Evolutionary conservation across 2,888 invertebrate species (phyloP), one percentile per base, ranked within the genome.

Genomic region (Tortricodes alternella): DNA sequence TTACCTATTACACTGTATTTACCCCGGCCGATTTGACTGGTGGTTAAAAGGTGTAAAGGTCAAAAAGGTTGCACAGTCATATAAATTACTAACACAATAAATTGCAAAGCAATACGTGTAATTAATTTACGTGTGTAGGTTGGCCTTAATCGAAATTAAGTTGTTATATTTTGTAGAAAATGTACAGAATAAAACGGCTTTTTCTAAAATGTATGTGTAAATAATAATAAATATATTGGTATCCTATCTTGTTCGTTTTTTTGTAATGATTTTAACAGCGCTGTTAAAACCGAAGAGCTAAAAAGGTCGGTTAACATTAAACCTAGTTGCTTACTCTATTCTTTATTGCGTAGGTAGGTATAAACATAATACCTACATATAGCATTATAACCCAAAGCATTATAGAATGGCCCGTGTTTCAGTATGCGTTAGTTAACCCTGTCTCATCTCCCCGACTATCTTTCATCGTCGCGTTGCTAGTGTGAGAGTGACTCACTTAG

Each of bases 121-220:
- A 57, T 61, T 52, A 61, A 63, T 65, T 66, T 27, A 18, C 5
- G 61, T 74, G 67, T 69, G 63, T 65, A 68, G 66, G 68, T 80
- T 78, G 76, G 80, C 82, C 80, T 83, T 83, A 80, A 69, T 78
- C 77, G 73, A 72, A 73, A 70, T 75, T 74, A 78, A 76, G 71
- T 78, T 78, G 71, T 76, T 73, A 46, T 70, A 71, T 62, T 67
- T 63, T 64, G 60, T 71, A 76, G 61, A 61, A 67, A 68, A 67
- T 76, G 73, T 81, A 82, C 75, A 79, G 70, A 78, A 60, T 70
- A 65, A 70, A 70, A 69, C 69, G 64, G 78, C 79, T 84, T 81
- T 70, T 74, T 70, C 66, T 78, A 76, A 76, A 77, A 79, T 70
- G 68, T 76, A 76, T 76, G 72, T 83, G 80, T 83, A 83, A 74